Conservation (phyloP, 2,113 vertebrate genomes). For the Herpetotheres cachinnans region DNA sequence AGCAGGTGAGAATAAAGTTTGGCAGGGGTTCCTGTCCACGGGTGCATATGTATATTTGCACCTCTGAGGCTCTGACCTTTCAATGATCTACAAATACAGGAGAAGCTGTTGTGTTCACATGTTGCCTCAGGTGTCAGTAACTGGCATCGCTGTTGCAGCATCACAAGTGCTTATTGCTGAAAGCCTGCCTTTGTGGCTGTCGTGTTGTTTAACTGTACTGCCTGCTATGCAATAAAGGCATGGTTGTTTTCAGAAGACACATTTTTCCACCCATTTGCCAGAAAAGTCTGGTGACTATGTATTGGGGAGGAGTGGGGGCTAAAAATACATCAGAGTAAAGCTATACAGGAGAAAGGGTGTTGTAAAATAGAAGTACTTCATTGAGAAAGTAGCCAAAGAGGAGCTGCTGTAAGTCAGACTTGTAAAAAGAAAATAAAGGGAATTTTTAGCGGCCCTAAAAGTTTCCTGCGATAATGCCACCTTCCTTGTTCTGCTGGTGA, state of each 20-base stretch:
- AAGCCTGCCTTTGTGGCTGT: not conserved
- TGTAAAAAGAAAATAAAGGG: not conserved
- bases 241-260: not conserved
- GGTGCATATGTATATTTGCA: not conserved
- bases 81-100: not conserved
- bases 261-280: not conserved
- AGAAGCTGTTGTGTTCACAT: not conserved
- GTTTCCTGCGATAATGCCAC: not conserved
- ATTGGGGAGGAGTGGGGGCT: not conserved
- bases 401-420: not conserved
- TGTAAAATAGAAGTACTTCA: not conserved
- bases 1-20: not conserved
- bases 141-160: not conserved
- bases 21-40: not conserved
- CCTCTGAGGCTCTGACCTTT: not conserved
- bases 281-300: not conserved
- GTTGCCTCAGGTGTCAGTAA: not conserved
- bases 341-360: not conserved
- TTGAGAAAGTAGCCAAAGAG: not conserved
- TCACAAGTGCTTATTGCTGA: not conserved
- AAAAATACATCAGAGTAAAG: not conserved
- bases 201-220: not conserved
- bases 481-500: not conserved
- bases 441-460: not conserved
- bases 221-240: not conserved